Percentiles rank a stretch among this genome's conserved stretches.
phyloP scores from a whole-genome alignment of 2,797 vertebrate genomes.

The Poeciliopsis paucimaculata region DNA sequence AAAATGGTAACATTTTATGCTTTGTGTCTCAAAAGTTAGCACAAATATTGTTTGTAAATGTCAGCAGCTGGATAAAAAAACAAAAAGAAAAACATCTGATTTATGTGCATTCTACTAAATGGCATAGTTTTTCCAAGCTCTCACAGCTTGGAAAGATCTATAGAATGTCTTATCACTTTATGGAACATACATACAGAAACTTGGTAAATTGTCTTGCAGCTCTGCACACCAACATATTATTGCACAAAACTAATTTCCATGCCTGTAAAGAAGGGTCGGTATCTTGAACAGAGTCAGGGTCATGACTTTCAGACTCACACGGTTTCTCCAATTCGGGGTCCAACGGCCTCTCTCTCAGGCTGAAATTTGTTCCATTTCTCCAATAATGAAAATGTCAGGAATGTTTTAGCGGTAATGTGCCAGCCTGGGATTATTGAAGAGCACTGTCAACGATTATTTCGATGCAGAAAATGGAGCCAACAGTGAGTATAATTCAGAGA shows the following conservation, averaged over 20 bases:
- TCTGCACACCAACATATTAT: constrained; percentile 13
- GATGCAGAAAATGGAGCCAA: constrained; percentile 9
- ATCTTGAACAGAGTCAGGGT: constrained; percentile 36
- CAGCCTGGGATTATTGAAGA: constrained; percentile 40
- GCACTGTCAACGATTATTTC: constrained; percentile 31
- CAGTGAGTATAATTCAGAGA: constrained; percentile 26
- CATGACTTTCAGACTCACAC: constrained; percentile 55
- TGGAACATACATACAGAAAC: constrained; percentile 21
- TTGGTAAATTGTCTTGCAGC: constrained; percentile 18
- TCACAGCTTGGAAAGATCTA: constrained; percentile 39
- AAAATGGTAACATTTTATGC: not conserved
- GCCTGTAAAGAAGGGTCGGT: constrained; percentile 50
- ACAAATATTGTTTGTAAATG: not conserved
- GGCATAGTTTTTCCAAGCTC: constrained; percentile 56
- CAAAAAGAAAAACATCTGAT: constrained; percentile 15
- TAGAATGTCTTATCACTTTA: constrained; percentile 28
- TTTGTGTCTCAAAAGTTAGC: constrained; percentile 18
- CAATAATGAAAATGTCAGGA: constrained; percentile 53
- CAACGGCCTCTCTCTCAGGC: constrained; percentile 23
- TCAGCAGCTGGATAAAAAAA: constrained; percentile 1
- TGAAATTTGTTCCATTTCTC: constrained; percentile 28
- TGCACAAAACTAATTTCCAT: constrained; percentile 49
- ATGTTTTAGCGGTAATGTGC: constrained; percentile 32
- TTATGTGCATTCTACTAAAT: constrained; percentile 41
- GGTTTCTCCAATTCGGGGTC: constrained; percentile 31